Percentiles rank a stretch among this genome's conserved stretches.
phyloP scores from a whole-genome alignment of 1,140 invertebrate species.

The Microplitis mediator region DNA sequence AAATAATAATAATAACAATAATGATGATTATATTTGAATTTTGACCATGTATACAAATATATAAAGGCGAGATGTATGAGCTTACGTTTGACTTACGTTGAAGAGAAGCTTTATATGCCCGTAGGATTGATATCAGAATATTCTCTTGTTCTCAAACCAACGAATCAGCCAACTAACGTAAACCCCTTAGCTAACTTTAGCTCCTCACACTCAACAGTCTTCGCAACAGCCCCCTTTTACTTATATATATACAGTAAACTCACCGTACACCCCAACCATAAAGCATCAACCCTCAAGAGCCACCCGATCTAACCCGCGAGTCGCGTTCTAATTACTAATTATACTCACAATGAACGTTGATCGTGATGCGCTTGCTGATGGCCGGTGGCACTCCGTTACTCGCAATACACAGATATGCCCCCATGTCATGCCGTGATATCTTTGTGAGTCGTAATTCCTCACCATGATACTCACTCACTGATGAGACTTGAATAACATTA shows the following conservation, averaged over 20 bases:
- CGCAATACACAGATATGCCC: conserved; percentile 86
- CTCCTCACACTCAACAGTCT: too few relatives aligned
- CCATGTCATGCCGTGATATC: conserved; percentile 86
- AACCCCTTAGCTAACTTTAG: too few relatives aligned
- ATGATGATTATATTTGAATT: too few relatives aligned
- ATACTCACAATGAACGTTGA: conserved; percentile 85
- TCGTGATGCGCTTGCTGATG: conserved; percentile 81
- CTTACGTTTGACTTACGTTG: not conserved
- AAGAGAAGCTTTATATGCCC: too few relatives aligned
- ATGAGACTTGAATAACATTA: conserved; percentile 16
- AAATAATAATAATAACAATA: too few relatives aligned
- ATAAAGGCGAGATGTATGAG: not conserved
- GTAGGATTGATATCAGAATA: too few relatives aligned
- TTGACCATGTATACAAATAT: too few relatives aligned
- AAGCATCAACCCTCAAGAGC: conserved; percentile 5
- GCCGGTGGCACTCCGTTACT: conserved; percentile 80
- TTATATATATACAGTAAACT: not conserved
- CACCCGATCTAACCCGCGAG: conserved; percentile 6
- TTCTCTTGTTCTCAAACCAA: too few relatives aligned
- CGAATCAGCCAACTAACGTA: too few relatives aligned
- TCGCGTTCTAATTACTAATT: conserved; percentile 33
- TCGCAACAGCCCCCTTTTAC: not conserved
- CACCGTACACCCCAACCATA: not conserved
- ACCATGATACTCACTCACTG: conserved; percentile 38
- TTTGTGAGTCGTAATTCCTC: conserved; percentile 77